Base-by-base conservation (phyloP, 2,888 invertebrate genomes). In the Drosophila acutilabella region DNA sequence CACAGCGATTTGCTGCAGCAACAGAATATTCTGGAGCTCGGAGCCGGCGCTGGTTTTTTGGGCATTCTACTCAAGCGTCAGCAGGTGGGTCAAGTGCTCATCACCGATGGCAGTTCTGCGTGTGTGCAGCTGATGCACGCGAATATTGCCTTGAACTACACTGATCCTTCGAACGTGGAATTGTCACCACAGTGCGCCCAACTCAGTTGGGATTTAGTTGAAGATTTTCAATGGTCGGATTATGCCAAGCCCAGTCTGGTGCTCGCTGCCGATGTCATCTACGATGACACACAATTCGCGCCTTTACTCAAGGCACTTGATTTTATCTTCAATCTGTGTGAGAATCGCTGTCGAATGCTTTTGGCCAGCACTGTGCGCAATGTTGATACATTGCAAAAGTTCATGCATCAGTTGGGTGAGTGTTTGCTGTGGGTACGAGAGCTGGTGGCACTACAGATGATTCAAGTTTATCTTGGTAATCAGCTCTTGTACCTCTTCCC, bases 31-130 rank as follows among this genome's bases (percentile, higher is more conserved):
- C 81, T 97, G 5, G 97, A 97, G 93, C 92, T 97, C 4, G 97
- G 97, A 11, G 95, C 96, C 11, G 97, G 97, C 26, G 93, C 95
- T 16, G 97, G 97, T 0, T 93, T 97, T 57, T 94, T 95, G 40
- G 96, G 96, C 16, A 93, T 96, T 40, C 92, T 94, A 4, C 91
- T 95, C 40, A 92, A 94, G 30, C 93, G 94, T 60, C 95, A 95
- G 84, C 18, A 75, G 86, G 93, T 94, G 1, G 91, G 93, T 57
- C 91, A 93, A 51, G 93, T 96, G 48, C 92, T 93, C 57, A 93
- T 97, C 53, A 95, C 95, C 14, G 97, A 97, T 90, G 95, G 95
- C 81, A 96, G 96, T 87, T 84, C 91, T 0, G 93, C 93, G 52
- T 96, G 97, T 23, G 90, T 97, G 16, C 92, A 94, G 36, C 93